Percentiles rank a stretch among this genome's conserved stretches.
These are phyloP conservation scores for Prunella fulvescens DNA, from an alignment of 2,113 vertebrate genomes.

Conservation along the genomic window DNA sequence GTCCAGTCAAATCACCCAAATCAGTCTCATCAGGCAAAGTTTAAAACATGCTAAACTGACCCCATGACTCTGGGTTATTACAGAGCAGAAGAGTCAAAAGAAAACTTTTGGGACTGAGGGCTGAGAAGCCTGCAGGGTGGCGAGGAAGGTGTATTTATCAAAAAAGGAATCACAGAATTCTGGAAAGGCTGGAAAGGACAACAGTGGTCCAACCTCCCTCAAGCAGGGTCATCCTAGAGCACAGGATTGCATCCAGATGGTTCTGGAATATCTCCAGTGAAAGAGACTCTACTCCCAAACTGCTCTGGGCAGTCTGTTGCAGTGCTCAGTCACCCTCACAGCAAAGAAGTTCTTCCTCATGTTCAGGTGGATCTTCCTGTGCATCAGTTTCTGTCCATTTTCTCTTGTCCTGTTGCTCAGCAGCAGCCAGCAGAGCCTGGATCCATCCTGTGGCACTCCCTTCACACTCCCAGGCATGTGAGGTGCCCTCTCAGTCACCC, in stretches of 20 bases:
- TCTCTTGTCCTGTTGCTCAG: background rate
- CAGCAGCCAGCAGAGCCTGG: background rate
- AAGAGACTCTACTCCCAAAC: rapidly evolving
- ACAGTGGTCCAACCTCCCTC: background rate
- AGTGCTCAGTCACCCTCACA: background rate
- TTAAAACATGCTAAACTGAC: background rate
- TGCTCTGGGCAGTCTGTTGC: background rate
- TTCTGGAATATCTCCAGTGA: background rate
- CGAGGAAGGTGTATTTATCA: background rate
- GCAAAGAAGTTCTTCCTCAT: background rate
- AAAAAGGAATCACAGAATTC: background rate
- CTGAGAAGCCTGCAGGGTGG: background rate
- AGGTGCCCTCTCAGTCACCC: background rate
- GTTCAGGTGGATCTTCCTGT: background rate
- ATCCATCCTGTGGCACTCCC: background rate
- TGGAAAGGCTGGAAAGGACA: background rate
- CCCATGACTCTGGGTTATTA: background rate
- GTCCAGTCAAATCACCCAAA: background rate
- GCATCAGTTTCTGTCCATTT: background rate
- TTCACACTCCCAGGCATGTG: rapidly evolving
- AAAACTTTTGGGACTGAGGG: background rate
- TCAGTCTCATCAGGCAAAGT: background rate
- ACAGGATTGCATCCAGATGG: background rate
- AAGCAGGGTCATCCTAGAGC: background rate
- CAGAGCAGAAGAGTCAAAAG: background rate